Conservation (phyloP, 2,797 vertebrate genomes). For the Rhinogobio ventralis region DNA sequence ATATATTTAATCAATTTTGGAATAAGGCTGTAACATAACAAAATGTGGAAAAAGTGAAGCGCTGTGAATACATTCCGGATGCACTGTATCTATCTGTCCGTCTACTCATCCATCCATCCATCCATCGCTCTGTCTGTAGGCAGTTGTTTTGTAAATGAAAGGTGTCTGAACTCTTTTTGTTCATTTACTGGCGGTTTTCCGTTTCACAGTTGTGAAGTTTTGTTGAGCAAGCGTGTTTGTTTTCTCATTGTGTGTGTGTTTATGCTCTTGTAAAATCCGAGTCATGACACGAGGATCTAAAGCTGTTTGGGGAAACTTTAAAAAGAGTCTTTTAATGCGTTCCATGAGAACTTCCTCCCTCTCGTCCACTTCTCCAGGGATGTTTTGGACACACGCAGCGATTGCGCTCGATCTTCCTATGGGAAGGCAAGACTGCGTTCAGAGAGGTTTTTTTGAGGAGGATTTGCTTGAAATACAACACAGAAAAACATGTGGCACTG, state of each 20-base stretch:
- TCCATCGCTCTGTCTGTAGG: no score
- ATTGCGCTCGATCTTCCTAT: not conserved
- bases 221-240: not conserved
- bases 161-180: not conserved
- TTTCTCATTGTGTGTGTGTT: conserved; percentile 1
- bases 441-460: not conserved
- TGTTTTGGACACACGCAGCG: not conserved
- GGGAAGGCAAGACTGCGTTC: not conserved
- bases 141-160: not conserved
- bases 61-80: no score
- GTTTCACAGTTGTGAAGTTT: conserved; percentile 1
- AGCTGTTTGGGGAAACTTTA: not conserved
- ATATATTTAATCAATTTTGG: no score
- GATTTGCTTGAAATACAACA: not conserved
- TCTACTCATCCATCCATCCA: not conserved
- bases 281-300: not conserved
- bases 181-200: not conserved
- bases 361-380: not conserved
- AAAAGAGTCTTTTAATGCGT: not conserved
- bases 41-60: no score
- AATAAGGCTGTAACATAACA: no score
- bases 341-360: conserved; percentile 12
- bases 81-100: rapidly evolving
- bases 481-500: not conserved
- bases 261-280: not conserved